Evolutionary conservation across 2,113 vertebrate species (phyloP).

Genomic region (Vulpes lagopus): DNA sequence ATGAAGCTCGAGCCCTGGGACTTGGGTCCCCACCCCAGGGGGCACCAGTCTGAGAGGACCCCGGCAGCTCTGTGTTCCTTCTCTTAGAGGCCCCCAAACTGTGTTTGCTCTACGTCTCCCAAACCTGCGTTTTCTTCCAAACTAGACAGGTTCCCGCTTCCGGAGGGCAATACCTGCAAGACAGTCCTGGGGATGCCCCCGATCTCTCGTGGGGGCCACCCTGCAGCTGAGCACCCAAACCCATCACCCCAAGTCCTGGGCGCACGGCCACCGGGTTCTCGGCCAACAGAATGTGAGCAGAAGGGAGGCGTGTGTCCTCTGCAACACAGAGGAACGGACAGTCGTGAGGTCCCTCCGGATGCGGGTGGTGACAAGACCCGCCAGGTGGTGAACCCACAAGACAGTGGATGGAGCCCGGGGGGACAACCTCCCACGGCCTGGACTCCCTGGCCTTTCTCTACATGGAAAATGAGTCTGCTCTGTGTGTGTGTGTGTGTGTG

Average conservation of each 20-base stretch:
- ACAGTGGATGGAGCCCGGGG: not conserved
- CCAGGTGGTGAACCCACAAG: not conserved
- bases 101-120: not conserved
- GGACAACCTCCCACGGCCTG: accelerated
- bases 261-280: accelerated
- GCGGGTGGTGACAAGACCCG: too few relatives aligned
- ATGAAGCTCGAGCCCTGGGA: accelerated
- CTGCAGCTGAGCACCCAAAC: accelerated
- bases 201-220: accelerated
- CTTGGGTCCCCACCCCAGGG: accelerated
- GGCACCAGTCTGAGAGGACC: not conserved
- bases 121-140: not conserved
- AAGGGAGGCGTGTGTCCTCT: not conserved
- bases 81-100: not conserved
- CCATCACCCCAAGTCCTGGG: not conserved
- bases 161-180: accelerated
- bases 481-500: accelerated
- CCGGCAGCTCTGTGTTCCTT: not conserved
- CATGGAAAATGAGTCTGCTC: accelerated
- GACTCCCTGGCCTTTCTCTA: too few relatives aligned
- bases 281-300: accelerated
- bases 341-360: not conserved
- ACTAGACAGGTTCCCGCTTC: not conserved
- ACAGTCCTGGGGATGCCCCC: accelerated
- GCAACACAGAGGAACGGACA: not conserved